These are phyloP conservation scores for Caenorhabditis zanzibari DNA, from an alignment of 2,888 invertebrate genomes.

Conservation along the genomic window DNA sequence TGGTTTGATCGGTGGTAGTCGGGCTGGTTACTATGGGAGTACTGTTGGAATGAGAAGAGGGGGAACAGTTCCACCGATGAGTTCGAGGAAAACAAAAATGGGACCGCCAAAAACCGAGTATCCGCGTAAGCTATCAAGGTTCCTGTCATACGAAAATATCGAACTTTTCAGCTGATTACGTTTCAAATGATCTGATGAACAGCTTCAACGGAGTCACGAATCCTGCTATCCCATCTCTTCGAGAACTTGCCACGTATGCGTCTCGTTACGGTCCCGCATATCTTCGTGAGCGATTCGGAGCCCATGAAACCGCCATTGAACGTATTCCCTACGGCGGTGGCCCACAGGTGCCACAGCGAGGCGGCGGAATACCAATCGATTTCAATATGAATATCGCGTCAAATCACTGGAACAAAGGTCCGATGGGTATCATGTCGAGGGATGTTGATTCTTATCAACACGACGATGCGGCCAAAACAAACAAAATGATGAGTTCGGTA, in stretches of 20 bases:
- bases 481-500: slow-evolving; percentile 33
- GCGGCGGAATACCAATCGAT: slow-evolving; percentile 50
- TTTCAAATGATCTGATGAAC: slow-evolving; percentile 66
- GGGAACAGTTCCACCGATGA: slow-evolving; percentile 23
- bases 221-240: slow-evolving; percentile 48
- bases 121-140: slow-evolving; percentile 29
- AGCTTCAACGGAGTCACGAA: slow-evolving; percentile 55
- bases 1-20: slow-evolving; percentile 62
- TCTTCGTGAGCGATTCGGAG: slow-evolving; percentile 56
- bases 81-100: slow-evolving; percentile 41
- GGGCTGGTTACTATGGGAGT: slow-evolving; percentile 61
- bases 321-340: slow-evolving; percentile 44
- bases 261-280: slow-evolving; percentile 61
- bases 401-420: slow-evolving; percentile 61
- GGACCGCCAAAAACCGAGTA: slow-evolving; percentile 49
- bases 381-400: slow-evolving; percentile 63
- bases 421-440: slow-evolving; percentile 59
- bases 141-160: neutral
- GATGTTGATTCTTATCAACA: slow-evolving; percentile 66
- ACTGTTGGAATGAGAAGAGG: slow-evolving; percentile 63
- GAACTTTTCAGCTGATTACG: slow-evolving; percentile 50
- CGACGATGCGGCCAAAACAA: slow-evolving; percentile 59
- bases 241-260: slow-evolving; percentile 62
- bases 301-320: slow-evolving; percentile 22
- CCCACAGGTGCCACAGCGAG: slow-evolving; percentile 49